phyloP scores from a whole-genome alignment of 2,113 vertebrate genomes.

The Crotalus horridus region DNA sequence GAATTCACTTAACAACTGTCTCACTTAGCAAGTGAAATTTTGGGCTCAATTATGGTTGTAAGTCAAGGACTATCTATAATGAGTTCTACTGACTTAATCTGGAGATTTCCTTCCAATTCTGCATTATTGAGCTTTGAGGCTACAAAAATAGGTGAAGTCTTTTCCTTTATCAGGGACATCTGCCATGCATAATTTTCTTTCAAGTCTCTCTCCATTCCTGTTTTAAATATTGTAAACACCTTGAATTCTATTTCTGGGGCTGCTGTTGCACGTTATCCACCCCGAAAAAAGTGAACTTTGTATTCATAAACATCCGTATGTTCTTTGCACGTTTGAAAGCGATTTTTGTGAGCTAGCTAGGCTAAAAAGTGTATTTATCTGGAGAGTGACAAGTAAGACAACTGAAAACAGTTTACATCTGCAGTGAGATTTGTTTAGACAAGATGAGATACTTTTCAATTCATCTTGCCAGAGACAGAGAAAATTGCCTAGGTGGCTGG shows the following conservation, averaged over 20 bases:
- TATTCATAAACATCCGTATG: neutral
- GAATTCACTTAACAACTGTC: too few species aligned
- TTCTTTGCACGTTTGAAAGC: neutral
- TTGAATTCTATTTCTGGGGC: neutral
- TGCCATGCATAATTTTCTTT: neutral
- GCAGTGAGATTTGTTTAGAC: neutral
- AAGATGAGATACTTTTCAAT: neutral
- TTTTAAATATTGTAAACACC: neutral
- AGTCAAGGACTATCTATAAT: too few species aligned
- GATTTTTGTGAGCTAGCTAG: neutral
- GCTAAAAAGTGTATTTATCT: neutral
- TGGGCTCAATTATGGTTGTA: too few species aligned
- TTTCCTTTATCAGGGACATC: too few species aligned
- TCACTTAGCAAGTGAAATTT: too few species aligned
- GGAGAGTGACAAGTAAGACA: neutral
- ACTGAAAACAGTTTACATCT: neutral
- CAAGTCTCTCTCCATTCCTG: neutral
- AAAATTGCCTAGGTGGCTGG: neutral
- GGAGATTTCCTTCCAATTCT: too few species aligned
- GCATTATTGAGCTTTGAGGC: too few species aligned
- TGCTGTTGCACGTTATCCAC: neutral
- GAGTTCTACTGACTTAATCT: too few species aligned
- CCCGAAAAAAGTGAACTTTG: neutral
- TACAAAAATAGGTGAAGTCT: too few species aligned
- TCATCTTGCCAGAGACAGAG: neutral